A percentile compares a stretch with the other conserved stretches of the same genome.
These are phyloP conservation scores for Notospermus geniculatus DNA, from an alignment of 1,140 invertebrate genomes.

Conservation along the genomic window DNA sequence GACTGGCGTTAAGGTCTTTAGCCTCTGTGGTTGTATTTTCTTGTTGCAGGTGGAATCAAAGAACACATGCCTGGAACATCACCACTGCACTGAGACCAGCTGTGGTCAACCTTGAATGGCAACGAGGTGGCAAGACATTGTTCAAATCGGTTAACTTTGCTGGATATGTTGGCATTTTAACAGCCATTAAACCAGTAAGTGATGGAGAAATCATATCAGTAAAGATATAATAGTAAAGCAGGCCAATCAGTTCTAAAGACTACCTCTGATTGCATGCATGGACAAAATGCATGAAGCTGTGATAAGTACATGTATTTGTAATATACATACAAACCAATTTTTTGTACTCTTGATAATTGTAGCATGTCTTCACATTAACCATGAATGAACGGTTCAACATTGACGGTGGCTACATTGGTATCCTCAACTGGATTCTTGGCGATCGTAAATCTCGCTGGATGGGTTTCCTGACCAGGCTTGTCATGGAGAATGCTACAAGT, in stretches of 20 bases:
- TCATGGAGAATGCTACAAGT: constrained; percentile 56
- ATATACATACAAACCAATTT: constrained; percentile 9
- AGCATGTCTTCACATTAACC: constrained; percentile 59
- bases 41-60: constrained; percentile 58
- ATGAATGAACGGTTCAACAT: constrained; percentile 62
- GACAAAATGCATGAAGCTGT: too few species aligned
- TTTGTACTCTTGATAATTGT: constrained; percentile 22
- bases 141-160: constrained; percentile 62
- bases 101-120: constrained; percentile 60
- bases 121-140: constrained; percentile 55
- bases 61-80: constrained; percentile 60
- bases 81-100: constrained; percentile 59
- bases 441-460: constrained; percentile 59
- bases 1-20: too few species aligned
- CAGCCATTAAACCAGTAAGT: constrained; percentile 60
- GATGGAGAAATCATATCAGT: too few species aligned
- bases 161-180: constrained; percentile 63
- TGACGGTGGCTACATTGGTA: constrained; percentile 61
- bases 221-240: too few species aligned
- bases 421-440: constrained; percentile 61
- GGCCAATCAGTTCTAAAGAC: too few species aligned
- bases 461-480: constrained; percentile 60
- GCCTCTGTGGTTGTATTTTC: too few species aligned
- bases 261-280: too few species aligned
- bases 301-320: too few species aligned